Base-by-base conservation (phyloP, 2,888 invertebrate genomes). In the Athetis lepigone region DNA sequence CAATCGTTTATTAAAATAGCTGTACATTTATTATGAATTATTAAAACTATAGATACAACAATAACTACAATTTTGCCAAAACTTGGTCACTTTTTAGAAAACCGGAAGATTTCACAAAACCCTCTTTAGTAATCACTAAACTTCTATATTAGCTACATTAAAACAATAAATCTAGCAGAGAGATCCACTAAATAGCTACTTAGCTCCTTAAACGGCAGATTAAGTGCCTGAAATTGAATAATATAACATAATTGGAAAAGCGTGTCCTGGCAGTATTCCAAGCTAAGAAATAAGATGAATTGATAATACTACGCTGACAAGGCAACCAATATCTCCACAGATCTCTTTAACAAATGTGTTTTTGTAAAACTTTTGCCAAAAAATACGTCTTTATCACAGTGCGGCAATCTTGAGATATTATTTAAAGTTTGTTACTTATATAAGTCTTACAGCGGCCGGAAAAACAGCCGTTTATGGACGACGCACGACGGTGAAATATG, bases 341-440 rank as follows among this genome's bases (percentile, higher is more conserved):
- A 56, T 65, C 47, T 19, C 13, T 13, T 11, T 16, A 46, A 72
- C 29, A 50, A 72, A 72, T 50, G 43, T 23, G 23, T 23, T 68
- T 50, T 27, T 66, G 39, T 39, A 46, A 72, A 65, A 55, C 19
- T 8, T 18, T 40, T 68, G 68, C 73, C 68, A 68, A 72, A 40
- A 40, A n/a, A 47, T 62, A 40, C 11, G 4, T 52, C 27, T 67
- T 52, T 63, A 67, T 71, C 64, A 47, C 37, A 49, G 29, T 29
- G 0, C 9, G 40, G 13, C 9, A 46, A 46, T 51, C 51, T 51
- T 19, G 21, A 29, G 16, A 40, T 40, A 25, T 56, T 36, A 54
- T n/a, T n/a, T n/a, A n/a, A n/a, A n/a, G n/a, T n/a, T n/a, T n/a
- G n/a, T n/a, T n/a, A n/a, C n/a, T n/a, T n/a, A n/a, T n/a, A n/a